Evolutionary conservation across 2,797 vertebrate species (phyloP), one percentile per base, ranked within the genome.

Genomic region (Phoxinus dragarum): DNA sequence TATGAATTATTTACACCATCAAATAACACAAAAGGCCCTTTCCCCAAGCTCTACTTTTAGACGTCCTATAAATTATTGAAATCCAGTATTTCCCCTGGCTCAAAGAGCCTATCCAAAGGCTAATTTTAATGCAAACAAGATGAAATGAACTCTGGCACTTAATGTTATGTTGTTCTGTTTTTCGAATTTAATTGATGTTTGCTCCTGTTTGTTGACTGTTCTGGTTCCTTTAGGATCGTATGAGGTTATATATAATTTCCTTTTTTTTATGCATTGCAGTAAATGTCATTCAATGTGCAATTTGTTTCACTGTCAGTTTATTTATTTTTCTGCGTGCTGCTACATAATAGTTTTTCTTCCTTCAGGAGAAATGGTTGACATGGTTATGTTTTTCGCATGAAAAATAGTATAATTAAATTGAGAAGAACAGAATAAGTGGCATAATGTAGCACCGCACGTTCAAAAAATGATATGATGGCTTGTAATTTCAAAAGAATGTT

Each of bases 1-100:
- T 54, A 66, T 91, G 82, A 91, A 91, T 93, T 90, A 91, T 93
- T 91, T 85, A 91, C 76, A 84, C 42, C 10, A 56, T 80, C 86
- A 79, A 86, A 84, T 84, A 61, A 83, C 90, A 69, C 61, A 80
- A 86, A 87, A 68, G 81, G 81, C 59, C 74, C 68, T 83, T 76
- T 54, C 38, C 68, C 73, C 64, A 81, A 67, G 73, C 83, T 42
- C 66, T 72, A 42, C 40, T 90, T 86, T 87, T 89, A 54, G 85
- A 38, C 9, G 6, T 21, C n/a, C 10, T 71, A 89, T 88, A 84
- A 76, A 90, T 88, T 84, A 89, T 90, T 92, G 84, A 84, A 66
- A 88, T 71, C 87, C 54, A 83, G 84, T 86, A 81, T 85, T 76
- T 67, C 81, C 68, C 86, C 86, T 69, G 80, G 84, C 64, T 52